Evolutionary conservation across 2,113 vertebrate species (phyloP), one percentile per base, ranked within the genome.

Genomic region (Montifringilla adamsi): DNA sequence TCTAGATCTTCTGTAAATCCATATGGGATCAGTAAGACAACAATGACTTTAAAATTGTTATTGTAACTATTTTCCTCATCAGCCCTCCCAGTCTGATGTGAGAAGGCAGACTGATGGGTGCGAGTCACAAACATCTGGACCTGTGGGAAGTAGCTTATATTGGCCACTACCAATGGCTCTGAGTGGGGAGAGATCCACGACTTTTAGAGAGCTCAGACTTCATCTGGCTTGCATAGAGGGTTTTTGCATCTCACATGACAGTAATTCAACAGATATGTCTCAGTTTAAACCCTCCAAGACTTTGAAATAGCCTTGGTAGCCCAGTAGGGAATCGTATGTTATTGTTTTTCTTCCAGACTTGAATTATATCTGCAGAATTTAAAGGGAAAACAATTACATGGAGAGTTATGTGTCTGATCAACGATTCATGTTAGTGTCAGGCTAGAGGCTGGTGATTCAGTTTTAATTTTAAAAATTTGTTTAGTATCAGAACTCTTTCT

Each of bases 401-500:
- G 37, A 67, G 37, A 83, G 35, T 76, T 93, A 50, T 60, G 55
- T 58, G 22, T 66, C 55, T 52, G 31, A 84, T 73, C 33, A 58
- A 56, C 0, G 0, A 80, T 80, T 83, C 67, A 15, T 59, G 35
- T 66, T 85, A 39, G 6, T 49, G 6, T 64, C 52, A 67, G 16
- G 22, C 50, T 73, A 41, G 28, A 87, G 31, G 76, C 7, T 58
- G 15, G 35, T 79, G 24, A 2, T 87, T 66, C 73, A 60, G 15
- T 52, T 95, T 90, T 64, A 89, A 69, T 74, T 93, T 87, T 0
- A 62, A 85, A 92, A 72, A 72, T 17, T 7, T 88, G 13, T 84
- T 95, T 91, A 66, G 85, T 81, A 27, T 87, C 50, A 87, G 78
- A 95, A 93, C 10, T 93, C 62, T 76, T 94, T 89, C 22, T 44